Evolutionary conservation across 2,888 invertebrate species (phyloP).

Genomic region (Acleris cristana): DNA sequence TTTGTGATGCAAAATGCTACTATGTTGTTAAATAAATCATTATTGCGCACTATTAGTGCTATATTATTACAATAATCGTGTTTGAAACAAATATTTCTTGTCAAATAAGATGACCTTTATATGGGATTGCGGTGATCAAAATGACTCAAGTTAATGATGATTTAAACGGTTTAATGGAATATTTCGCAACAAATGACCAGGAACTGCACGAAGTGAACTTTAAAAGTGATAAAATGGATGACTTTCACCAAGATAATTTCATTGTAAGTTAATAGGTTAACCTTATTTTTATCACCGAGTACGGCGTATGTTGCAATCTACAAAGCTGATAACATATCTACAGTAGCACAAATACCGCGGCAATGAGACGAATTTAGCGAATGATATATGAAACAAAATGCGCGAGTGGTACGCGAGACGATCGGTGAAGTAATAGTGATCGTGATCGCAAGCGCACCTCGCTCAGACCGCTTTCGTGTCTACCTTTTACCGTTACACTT

Average conservation of each 20-base stretch:
- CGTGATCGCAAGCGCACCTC: conserved; percentile 66
- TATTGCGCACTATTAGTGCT: conserved; percentile 39
- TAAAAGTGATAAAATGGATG: conserved; percentile 69
- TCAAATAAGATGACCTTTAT: conserved; percentile 53
- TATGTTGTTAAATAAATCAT: conserved; percentile 40
- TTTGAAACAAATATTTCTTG: conserved; percentile 5
- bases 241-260: conserved; percentile 64
- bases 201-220: conserved; percentile 54
- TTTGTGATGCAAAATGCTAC: conserved; percentile 48
- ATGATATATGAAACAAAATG: conserved; percentile 29
- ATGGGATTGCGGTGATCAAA: conserved; percentile 52
- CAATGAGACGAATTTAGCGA: conserved; percentile 46
- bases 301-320: conserved; percentile 47
- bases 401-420: conserved; percentile 62
- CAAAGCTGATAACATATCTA: conserved; percentile 62
- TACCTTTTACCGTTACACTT: conserved; percentile 77
- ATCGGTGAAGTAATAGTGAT: conserved; percentile 71
- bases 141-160: conserved; percentile 72
- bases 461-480: conserved; percentile 77
- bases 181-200: conserved; percentile 67
- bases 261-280: conserved; percentile 61
- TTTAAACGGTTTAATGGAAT: conserved; percentile 74
- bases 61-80: conserved; percentile 34
- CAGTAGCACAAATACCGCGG: conserved; percentile 47
- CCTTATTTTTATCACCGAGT: conserved; percentile 31